These are phyloP conservation scores for Amyelois transitella DNA, from an alignment of 1,140 invertebrate species.

Conservation along the genomic window DNA sequence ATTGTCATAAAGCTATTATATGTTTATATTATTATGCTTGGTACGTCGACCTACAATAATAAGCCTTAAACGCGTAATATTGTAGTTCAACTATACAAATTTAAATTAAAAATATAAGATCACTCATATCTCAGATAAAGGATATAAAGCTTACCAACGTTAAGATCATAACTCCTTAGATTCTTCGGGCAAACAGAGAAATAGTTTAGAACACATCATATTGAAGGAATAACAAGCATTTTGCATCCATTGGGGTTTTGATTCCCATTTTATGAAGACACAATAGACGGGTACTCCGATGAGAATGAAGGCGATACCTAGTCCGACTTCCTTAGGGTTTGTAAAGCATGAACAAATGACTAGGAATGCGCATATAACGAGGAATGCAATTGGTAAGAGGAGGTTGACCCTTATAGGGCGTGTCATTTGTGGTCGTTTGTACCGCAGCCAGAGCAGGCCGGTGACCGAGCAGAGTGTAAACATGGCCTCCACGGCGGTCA, in stretches of 20 bases:
- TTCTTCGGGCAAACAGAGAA: conserved; percentile 82
- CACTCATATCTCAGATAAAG: conserved; percentile 8
- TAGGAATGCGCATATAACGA: conserved; percentile 89
- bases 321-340: conserved; percentile 85
- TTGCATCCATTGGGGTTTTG: conserved; percentile 79
- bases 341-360: conserved; percentile 87
- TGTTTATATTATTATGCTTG: background rate
- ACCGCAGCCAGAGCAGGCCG: conserved; percentile 90
- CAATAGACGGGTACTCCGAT: conserved; percentile 91
- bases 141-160: conserved; percentile 7
- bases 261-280: conserved; percentile 88
- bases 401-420: conserved; percentile 88
- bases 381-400: conserved; percentile 86
- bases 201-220: conserved; percentile 82
- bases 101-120: conserved; percentile 13
- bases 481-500: conserved; percentile 94
- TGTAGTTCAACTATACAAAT: background rate
- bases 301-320: conserved; percentile 86
- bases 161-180: conserved; percentile 65
- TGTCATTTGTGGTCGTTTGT: conserved; percentile 81
- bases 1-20: conserved; percentile 11
- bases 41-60: conserved; percentile 10
- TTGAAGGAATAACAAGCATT: conserved; percentile 78
- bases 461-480: conserved; percentile 93
- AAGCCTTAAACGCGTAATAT: background rate